Conservation (phyloP, 2,113 vertebrate species). For the Alligator sinensis region DNA sequence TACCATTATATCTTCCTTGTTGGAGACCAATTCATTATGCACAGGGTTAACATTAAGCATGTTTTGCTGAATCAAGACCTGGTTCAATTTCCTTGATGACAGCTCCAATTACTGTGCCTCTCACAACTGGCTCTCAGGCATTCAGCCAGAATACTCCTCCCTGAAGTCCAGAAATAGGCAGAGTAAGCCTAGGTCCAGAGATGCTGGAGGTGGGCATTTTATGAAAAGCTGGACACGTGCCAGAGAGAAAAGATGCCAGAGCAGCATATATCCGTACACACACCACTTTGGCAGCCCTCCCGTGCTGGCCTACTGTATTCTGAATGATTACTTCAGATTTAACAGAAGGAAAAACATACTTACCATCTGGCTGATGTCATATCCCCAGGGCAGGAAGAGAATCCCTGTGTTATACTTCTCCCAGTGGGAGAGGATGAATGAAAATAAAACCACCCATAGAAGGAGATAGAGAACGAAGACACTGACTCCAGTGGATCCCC, state of each 20-base stretch:
- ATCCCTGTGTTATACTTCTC: conserved; percentile 99
- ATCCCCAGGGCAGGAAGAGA: conserved; percentile 98
- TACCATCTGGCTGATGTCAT: conserved; percentile 99
- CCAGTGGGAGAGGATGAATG: conserved; percentile 99
- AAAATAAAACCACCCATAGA: conserved; percentile 97
- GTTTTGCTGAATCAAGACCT: not conserved
- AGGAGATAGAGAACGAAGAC: conserved; percentile 92
- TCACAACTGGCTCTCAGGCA: too few relatives aligned
- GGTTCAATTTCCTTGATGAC: not conserved
- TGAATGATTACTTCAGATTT: not conserved
- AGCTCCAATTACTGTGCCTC: not conserved
- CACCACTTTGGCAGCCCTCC: fast-evolving
- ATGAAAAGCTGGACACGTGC: fast-evolving
- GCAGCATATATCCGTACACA: fast-evolving
- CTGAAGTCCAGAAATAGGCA: fast-evolving
- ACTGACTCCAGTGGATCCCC: conserved; percentile 88
- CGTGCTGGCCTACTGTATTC: fast-evolving
- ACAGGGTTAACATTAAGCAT: not conserved
- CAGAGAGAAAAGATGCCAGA: not conserved
- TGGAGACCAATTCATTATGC: not conserved
- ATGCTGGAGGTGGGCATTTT: fast-evolving
- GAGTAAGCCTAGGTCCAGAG: not conserved
- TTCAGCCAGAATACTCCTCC: not conserved
- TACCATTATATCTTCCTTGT: not conserved
- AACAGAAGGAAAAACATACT: conserved; percentile 53